These are phyloP conservation scores for Platyrinchus mystaceus DNA, from an alignment of 2,797 vertebrate genomes.

Conservation along the genomic window DNA sequence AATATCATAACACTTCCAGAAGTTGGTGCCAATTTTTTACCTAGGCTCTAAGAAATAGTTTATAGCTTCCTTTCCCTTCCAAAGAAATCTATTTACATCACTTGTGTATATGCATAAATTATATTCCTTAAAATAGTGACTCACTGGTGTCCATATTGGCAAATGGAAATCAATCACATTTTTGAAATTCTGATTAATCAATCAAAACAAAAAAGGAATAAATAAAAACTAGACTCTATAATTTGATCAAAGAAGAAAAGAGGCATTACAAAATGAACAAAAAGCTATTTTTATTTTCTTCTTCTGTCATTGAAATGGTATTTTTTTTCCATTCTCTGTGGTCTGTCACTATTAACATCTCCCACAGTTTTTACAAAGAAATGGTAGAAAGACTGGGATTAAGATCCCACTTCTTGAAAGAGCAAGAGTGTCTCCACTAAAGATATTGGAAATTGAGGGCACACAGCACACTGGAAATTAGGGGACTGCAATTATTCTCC, in stretches of 20 bases:
- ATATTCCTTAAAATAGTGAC: background rate
- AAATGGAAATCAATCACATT: background rate
- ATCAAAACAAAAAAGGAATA: background rate
- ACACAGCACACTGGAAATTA: background rate
- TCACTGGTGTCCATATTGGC: background rate
- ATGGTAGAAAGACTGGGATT: background rate
- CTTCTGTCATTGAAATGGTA: background rate
- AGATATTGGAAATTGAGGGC: background rate
- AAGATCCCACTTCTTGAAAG: background rate
- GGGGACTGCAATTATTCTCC: background rate
- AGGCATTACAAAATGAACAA: background rate
- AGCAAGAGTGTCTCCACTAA: background rate
- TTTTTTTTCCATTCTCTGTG: background rate
- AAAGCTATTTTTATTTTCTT: background rate
- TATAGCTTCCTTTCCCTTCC: background rate
- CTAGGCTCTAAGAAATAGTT: background rate
- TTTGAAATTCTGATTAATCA: background rate
- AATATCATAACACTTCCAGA: background rate
- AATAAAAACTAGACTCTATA: background rate
- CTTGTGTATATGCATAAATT: background rate
- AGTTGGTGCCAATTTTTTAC: background rate
- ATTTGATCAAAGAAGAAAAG: background rate
- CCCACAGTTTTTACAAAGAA: background rate
- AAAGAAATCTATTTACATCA: background rate
- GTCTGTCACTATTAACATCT: background rate